Evolutionary conservation across 2,888 invertebrate species (phyloP).

Genomic region (Tipula helvola): DNA sequence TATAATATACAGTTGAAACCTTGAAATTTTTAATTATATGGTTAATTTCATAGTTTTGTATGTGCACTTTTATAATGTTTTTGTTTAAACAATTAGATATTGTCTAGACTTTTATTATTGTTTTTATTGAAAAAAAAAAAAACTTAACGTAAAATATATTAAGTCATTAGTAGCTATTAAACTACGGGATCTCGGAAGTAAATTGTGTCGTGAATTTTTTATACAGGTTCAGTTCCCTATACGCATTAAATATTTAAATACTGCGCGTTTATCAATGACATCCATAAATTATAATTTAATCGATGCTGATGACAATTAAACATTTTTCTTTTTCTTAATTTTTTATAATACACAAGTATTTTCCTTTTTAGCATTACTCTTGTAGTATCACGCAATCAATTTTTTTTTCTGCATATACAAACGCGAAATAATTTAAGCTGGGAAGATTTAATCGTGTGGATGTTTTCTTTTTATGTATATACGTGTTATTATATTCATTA

Average conservation of each 20-base stretch:
- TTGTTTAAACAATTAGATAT: background rate
- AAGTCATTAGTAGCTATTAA: background rate
- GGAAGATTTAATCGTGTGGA: background rate
- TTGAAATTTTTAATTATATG: background rate
- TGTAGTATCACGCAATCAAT: background rate
- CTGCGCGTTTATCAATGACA: background rate
- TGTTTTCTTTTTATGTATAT: background rate
- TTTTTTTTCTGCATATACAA: background rate
- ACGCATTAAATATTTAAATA: background rate
- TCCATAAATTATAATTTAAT: slow-evolving; percentile 10
- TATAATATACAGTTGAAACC: background rate
- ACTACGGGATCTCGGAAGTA: background rate
- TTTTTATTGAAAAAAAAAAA: background rate
- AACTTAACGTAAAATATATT: background rate
- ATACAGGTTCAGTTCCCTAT: background rate
- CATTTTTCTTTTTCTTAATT: background rate
- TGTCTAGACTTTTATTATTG: background rate
- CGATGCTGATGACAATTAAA: background rate
- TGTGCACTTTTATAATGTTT: background rate
- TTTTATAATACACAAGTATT: too few relatives aligned
- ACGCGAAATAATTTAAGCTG: background rate
- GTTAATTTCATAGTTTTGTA: background rate
- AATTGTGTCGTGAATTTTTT: background rate
- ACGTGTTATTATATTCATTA: background rate
- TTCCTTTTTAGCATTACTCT: background rate